Base-by-base conservation (phyloP, 2,113 vertebrate species). In the Zonotrichia leucophrys region DNA sequence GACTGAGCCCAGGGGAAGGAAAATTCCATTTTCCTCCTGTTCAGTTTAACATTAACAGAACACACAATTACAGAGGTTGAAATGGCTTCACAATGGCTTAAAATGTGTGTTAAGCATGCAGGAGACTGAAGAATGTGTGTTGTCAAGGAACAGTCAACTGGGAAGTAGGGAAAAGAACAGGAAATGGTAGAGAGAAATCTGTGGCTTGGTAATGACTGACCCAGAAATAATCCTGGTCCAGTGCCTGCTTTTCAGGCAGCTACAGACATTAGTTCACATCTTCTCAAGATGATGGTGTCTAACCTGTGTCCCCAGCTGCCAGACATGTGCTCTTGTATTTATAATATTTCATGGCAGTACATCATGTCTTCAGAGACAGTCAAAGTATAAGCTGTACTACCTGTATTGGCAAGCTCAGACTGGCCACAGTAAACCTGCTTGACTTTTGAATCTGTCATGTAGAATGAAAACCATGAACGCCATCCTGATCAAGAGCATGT, bases 311-410 rank as follows among this genome's bases (percentile, higher is more conserved):
- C 59, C 44, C 33, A 80, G 47, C 4, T 50, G 12, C 21, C n/a
- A 85, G 20, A 11, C 19, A 24, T 30, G 5, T 2, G 1, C 0
- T 1, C 20, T 76, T 3, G 0, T 53, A 47, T 69, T 90, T 62
- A 17, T 58, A 94, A 53, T 8, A 78, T 22, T n/a, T 59, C 19
- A 27, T 31, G 41, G 8, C 23, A 72, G 23, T 44, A 23, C 33
- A 33, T 46, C 13, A 52, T 11, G 15, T 63, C 15, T 25, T 78
- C 24, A 55, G 73, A 84, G n/a, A 50, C 0, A 53, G 37, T 7
- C n/a, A 35, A 20, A 30, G 27, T 12, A 49, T 49, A 37, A 79
- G 0, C 22, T 73, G 10, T 46, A 28, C 75, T 79, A 55, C 16
- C 14, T 59, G 4, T 55, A 10, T 31, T 44, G n/a, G 33, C 7